Percentiles rank a stretch among this genome's conserved stretches.
These are phyloP conservation scores for Pithys albifrons DNA, from an alignment of 2,113 vertebrate genomes.

Conservation along the genomic window DNA sequence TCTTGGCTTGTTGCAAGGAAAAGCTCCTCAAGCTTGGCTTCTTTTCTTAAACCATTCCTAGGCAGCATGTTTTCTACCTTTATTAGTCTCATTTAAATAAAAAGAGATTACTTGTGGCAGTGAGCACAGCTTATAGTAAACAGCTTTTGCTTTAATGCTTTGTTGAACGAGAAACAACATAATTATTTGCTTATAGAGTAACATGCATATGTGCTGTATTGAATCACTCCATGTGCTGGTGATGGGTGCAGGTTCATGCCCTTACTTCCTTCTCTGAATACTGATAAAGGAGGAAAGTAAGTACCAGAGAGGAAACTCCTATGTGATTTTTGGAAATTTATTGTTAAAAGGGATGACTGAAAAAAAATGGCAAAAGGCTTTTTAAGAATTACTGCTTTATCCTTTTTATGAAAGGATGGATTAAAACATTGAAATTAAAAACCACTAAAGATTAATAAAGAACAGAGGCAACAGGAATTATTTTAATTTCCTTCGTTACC, in stretches of 20 bases:
- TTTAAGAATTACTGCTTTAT: neutral
- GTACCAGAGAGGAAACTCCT: neutral
- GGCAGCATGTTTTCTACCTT: neutral
- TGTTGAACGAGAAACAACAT: neutral
- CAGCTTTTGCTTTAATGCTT: conserved; percentile 27
- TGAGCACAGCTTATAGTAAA: neutral
- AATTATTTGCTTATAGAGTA: conserved; percentile 2
- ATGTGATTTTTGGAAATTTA: neutral
- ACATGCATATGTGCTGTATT: neutral
- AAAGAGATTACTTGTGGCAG: neutral
- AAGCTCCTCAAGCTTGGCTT: neutral
- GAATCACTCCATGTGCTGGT: neutral
- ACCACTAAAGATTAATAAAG: conserved; percentile 47
- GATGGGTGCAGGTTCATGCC: neutral
- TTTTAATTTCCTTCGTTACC: conserved; percentile 16
- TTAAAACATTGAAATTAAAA: conserved; percentile 47
- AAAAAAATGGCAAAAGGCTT: neutral
- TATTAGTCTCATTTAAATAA: conserved; percentile 7
- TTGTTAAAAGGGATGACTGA: neutral
- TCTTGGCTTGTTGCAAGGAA: neutral
- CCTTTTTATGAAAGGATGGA: neutral
- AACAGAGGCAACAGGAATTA: conserved; percentile 1
- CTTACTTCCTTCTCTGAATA: neutral
- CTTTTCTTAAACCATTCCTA: neutral
- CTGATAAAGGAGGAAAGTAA: neutral